Conservation (phyloP, 2,113 vertebrate genomes). For the Mustela nigripes region DNA sequence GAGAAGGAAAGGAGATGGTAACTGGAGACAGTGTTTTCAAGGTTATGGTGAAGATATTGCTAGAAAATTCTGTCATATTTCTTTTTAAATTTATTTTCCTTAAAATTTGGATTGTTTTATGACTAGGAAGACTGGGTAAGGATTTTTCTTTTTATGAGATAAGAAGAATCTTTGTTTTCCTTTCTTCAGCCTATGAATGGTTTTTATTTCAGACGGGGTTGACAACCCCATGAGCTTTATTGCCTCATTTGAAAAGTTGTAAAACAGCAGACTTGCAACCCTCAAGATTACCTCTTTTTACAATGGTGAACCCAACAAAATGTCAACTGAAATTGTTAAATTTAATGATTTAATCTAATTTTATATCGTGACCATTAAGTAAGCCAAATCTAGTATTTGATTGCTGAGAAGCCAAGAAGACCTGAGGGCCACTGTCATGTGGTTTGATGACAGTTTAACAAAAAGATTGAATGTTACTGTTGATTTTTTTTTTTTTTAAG, state of each 20-base stretch:
- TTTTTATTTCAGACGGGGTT: background rate
- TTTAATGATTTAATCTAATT: slow-evolving; percentile 65
- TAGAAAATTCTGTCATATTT: slow-evolving; percentile 3
- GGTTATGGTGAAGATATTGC: background rate
- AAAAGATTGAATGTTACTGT: background rate
- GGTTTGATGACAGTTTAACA: background rate
- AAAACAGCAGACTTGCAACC: background rate
- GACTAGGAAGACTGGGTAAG: background rate
- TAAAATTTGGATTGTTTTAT: slow-evolving; percentile 2
- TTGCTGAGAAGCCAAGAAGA: background rate
- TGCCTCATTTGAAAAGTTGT: slow-evolving; percentile 10
- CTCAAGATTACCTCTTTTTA: background rate
- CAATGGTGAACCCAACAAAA: background rate
- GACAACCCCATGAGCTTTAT: background rate
- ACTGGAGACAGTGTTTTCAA: background rate
- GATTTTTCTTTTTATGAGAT: background rate
- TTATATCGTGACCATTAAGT: background rate
- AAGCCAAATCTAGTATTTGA: slow-evolving; percentile 20
- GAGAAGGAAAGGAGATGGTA: slow-evolving; percentile 10
- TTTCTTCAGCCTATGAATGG: background rate
- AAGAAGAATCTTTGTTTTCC: background rate
- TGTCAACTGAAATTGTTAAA: slow-evolving; percentile 22
- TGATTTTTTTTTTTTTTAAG: background rate
- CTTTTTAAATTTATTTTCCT: background rate
- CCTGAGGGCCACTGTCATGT: background rate